Evolutionary conservation across 2,888 invertebrate species (phyloP).

Genomic region (Xanthia togata): DNA sequence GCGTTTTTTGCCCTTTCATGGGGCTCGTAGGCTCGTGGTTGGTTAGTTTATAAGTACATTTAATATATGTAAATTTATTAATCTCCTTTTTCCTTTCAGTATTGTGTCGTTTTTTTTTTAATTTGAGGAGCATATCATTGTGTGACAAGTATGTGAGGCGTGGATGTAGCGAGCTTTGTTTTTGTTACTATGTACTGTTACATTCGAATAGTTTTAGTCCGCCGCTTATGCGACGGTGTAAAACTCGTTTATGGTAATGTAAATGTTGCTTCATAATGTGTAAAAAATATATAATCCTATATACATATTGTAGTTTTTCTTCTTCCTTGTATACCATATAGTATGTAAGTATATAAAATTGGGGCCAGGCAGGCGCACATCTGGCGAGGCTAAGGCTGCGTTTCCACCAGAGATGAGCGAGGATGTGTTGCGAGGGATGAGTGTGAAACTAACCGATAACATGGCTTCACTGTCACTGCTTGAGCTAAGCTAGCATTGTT

Average conservation of each 20-base stretch:
- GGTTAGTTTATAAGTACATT: slow-evolving; percentile 89
- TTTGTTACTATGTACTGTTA: slow-evolving; percentile 88
- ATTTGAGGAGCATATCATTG: slow-evolving; percentile 80
- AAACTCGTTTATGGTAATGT: slow-evolving; percentile 89
- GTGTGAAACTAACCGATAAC: no score
- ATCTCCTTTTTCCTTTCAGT: slow-evolving; percentile 90
- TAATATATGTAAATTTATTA: slow-evolving; percentile 89
- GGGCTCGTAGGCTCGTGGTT: slow-evolving; percentile 87
- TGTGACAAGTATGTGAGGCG: slow-evolving; percentile 71
- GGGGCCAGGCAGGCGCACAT: background rate
- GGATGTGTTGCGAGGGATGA: no score
- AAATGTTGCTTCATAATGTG: slow-evolving; percentile 91
- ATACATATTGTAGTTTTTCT: slow-evolving; percentile 81
- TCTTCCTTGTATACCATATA: background rate
- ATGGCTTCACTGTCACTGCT: no score
- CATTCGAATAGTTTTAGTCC: slow-evolving; percentile 88
- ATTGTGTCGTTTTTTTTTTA: slow-evolving; percentile 86
- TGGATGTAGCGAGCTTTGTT: slow-evolving; percentile 77
- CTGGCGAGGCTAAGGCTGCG: background rate
- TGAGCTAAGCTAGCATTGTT: no score
- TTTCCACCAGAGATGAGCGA: no score
- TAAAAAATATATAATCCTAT: slow-evolving; percentile 90
- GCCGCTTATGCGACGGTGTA: slow-evolving; percentile 78
- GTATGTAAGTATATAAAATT: no score
- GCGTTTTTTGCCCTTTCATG: slow-evolving; percentile 82